Conservation (phyloP, 2,797 vertebrate genomes). For the Channallabes apus region DNA sequence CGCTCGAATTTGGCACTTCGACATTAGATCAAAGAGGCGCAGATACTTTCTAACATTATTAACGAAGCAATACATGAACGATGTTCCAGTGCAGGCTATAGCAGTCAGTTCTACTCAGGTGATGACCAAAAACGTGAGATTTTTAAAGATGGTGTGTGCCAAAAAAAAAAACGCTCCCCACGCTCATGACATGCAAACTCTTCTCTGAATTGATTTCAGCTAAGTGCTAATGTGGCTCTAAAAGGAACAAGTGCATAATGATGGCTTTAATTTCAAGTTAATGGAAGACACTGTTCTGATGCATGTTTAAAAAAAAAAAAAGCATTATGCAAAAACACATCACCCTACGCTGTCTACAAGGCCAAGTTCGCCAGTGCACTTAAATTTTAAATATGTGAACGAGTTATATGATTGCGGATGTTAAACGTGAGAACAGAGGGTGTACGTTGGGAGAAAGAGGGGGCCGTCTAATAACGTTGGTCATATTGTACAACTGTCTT, state of each 20-base stretch:
- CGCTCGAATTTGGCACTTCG: not conserved
- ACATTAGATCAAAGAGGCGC: not conserved
- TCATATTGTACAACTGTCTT: slow-evolving; percentile 33
- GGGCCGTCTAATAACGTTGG: slow-evolving; percentile 3
- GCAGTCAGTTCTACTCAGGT: not conserved
- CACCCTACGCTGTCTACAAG: not conserved
- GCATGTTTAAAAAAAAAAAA: slow-evolving; percentile 32
- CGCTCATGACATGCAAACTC: not conserved
- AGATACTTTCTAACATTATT: not conserved
- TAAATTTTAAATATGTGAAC: slow-evolving; percentile 48
- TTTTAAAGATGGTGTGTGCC: not conserved
- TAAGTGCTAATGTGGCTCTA: slow-evolving; percentile 27
- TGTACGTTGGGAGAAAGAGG: slow-evolving; percentile 23
- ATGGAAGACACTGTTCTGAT: slow-evolving; percentile 37
- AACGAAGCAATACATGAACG: slow-evolving; percentile 9
- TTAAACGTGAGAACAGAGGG: slow-evolving; percentile 25
- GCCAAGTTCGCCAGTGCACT: slow-evolving; percentile 18
- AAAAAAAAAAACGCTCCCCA: too few species aligned
- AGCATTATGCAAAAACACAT: slow-evolving; percentile 39
- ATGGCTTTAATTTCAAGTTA: slow-evolving; percentile 37
- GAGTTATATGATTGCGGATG: slow-evolving; percentile 44
- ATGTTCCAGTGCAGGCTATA: not conserved
- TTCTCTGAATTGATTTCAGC: slow-evolving; percentile 18
- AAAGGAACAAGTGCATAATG: slow-evolving; percentile 29
- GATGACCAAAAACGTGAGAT: slow-evolving; percentile 5